Base-by-base conservation (phyloP, 23 tunicate genomes). In the Diplosoma virens region DNA sequence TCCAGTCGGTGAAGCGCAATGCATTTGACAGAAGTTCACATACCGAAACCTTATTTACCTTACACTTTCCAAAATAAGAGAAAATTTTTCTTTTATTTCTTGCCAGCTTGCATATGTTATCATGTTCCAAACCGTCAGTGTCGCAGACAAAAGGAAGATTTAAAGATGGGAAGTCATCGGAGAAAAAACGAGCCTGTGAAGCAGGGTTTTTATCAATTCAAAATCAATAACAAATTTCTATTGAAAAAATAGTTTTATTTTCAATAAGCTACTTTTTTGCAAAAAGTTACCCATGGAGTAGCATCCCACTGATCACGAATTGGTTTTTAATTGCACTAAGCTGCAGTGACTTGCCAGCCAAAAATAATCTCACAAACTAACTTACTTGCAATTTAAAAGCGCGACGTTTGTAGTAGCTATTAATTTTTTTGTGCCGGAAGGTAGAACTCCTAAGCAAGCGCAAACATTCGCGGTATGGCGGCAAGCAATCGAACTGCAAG, bases 401-500 rank as follows among this genome's bases (percentile, higher is more conserved):
- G 52, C 22, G 64, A 9, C 20, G 64, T 26, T 63, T 7, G 35
- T 36, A 7, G 9, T 63, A 36, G 5, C n/a, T 26, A 30, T 16
- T 27, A 6, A 26, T 30, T n/a, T 63, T 63, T 35, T n/a, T 28
- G 26, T 28, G 33, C 33, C n/a, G n/a, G n/a, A 55, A 70, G 46
- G 74, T 30, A 50, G 87, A 80, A 55, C 36, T 59, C 20, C 36
- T 54, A 52, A 83, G 81, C 47, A 77, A 64, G 31, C 48, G 67
- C 22, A 25, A n/a, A 47, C 95, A 88, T 2, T 34, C 52, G 6
- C 75, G 35, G 45, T 66, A 41, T 6, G 41, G 48, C 4, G 95
- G 84, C 1, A 88, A 21, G 55, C 95, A 88, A 47, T 88, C 95
- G 65, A 67, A 88, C 48, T 88, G 95, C 1, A 56, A 81, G 33